A percentile compares a stretch with the other conserved stretches of the same genome.
Conservation (phyloP, 2,797 vertebrate species). For the Salarias fasciatus region DNA sequence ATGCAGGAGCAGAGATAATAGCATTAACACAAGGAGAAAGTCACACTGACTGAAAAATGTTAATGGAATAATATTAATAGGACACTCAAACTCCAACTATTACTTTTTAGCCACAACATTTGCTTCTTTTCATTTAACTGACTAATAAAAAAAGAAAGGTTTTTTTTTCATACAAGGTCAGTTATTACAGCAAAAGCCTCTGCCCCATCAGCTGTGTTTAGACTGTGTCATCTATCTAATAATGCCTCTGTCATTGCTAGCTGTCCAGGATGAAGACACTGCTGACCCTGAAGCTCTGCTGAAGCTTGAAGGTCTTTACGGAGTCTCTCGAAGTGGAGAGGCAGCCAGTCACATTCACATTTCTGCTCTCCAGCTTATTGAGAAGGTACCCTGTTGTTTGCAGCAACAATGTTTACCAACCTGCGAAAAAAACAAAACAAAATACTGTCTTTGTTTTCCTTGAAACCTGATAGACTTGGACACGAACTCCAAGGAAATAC, state of each 20-base stretch:
- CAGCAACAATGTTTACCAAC: constrained; percentile 39
- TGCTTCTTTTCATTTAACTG: no score
- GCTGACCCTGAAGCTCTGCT: constrained; percentile 31
- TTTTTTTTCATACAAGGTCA: constrained; percentile 2
- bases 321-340: constrained; percentile 26
- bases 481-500: constrained; percentile 22
- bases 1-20: constrained; percentile 11
- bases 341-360: constrained; percentile 4
- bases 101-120: no score
- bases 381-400: constrained; percentile 38
- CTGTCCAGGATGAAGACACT: constrained; percentile 20
- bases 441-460: constrained; percentile 35
- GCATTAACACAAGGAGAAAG: constrained; percentile 2
- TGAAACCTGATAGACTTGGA: constrained; percentile 36
- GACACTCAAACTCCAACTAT: neutral
- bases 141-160: neutral
- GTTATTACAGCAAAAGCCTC: neutral
- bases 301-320: constrained; percentile 16
- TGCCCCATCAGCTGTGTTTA: constrained; percentile 12
- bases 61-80: neutral
- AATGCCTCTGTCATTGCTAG: constrained; percentile 12
- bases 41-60: constrained; percentile 6
- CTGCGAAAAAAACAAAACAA: constrained; percentile 18
- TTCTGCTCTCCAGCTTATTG: constrained; percentile 21
- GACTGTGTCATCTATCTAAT: constrained; percentile 7